Base-by-base conservation (phyloP, 2,797 vertebrate species). In the Podarcis siculus region DNA sequence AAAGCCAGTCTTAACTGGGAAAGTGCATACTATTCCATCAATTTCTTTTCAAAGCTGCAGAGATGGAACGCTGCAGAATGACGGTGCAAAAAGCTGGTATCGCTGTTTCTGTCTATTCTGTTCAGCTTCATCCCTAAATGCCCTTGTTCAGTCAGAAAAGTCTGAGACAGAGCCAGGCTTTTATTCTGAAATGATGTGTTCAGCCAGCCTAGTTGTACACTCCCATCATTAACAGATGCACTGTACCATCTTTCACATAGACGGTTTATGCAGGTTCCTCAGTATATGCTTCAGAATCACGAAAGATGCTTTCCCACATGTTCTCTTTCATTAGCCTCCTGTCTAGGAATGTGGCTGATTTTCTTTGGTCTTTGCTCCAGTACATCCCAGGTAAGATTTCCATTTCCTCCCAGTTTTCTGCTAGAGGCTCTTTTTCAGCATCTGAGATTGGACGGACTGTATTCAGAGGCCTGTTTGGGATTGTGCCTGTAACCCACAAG, bases 121-220 rank as follows among this genome's bases (percentile, higher is more conserved):
- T 27, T 32, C 81, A 0, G 2, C 17, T 1, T 61, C 55, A 1
- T 15, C 67, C 82, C 21, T 49, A 17, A 55, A 10, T 30, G 27
- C 32, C 5, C 2, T 27, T 5, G 55, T 42, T 1, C 3, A 45
- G n/a, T 8, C 67, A 37, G 30, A 0, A 15, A 1, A 61, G 30
- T 30, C 5, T 30, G 61, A 64, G 61, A 5, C 8, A 37, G 82
- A 25, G 79, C 15, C 45, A 61, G 86, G 82, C 92, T 94, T 42
- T 93, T 96, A 95, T 95, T 96, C 88, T 96, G 95, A 95, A 94
- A 61, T 0, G 89, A 69, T 72, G 94, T 49, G 49, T 85, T 69
- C 73, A 72, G 73, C 82, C 92, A 83, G 86, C 87, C 30, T 89
- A 49, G 55, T 12, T n/a, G 77, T 35, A 1, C 39, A 1, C 1